Evolutionary conservation across 2,888 invertebrate genomes (phyloP).

Genomic region (Sinopyrophorus schimmeli): DNA sequence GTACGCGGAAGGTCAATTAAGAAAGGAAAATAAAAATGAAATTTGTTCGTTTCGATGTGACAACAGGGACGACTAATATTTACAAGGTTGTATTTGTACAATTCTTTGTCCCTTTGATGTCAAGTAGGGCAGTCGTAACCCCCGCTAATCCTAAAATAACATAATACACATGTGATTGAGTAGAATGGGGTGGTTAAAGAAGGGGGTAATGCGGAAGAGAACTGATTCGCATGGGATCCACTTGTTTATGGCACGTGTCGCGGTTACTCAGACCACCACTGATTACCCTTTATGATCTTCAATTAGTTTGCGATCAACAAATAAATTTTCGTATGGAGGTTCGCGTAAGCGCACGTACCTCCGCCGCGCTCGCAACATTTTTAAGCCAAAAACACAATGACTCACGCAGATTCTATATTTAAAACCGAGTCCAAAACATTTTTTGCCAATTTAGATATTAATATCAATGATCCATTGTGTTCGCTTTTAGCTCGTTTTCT

Average conservation of each 20-base stretch:
- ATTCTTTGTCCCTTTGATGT: slow-evolving; percentile 50
- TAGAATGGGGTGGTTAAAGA: slow-evolving; percentile 27
- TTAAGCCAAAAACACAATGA: too few relatives aligned
- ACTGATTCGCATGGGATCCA: slow-evolving; percentile 44
- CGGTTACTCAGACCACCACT: slow-evolving; percentile 46
- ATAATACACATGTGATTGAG: slow-evolving; percentile 46
- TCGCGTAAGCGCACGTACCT: too few relatives aligned
- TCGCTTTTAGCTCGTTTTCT: too few relatives aligned
- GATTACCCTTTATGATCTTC: slow-evolving; percentile 52
- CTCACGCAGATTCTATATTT: too few relatives aligned
- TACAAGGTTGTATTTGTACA: slow-evolving; percentile 47
- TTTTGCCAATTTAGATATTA: too few relatives aligned
- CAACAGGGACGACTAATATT: slow-evolving; percentile 44
- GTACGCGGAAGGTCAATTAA: too few relatives aligned
- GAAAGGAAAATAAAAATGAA: slow-evolving; percentile 22
- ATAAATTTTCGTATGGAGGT: not conserved
- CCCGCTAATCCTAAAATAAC: slow-evolving; percentile 51
- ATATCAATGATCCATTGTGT: slow-evolving; percentile 1
- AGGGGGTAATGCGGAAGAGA: slow-evolving; percentile 35
- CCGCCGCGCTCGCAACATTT: too few relatives aligned
- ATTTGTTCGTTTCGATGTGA: slow-evolving; percentile 14
- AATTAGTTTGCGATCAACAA: slow-evolving; percentile 46
- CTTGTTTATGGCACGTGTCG: slow-evolving; percentile 51
- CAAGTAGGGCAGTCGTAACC: slow-evolving; percentile 43
- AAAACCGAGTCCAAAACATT: too few relatives aligned